Base-by-base conservation (phyloP, 1,140 invertebrate species). In the Rhopalosiphum maidis region DNA sequence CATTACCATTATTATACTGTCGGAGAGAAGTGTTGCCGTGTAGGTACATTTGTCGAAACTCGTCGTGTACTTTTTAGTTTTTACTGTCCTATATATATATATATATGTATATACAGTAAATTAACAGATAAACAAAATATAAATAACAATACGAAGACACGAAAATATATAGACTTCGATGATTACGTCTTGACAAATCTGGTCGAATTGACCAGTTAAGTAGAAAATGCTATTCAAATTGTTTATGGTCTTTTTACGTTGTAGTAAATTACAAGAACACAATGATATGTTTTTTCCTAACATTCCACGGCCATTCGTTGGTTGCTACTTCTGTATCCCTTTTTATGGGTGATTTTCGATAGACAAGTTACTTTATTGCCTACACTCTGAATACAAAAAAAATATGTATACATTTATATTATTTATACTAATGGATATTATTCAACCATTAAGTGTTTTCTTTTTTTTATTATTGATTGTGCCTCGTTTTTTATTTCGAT, bases 341-440 rank as follows among this genome's bases (percentile, higher is more conserved):
- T 89, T 89, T 89, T 89, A 89, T 89, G 88, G 88, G n/a, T 35
- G 88, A 89, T 89, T 89, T 23, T 89, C 88, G 35, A 89, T 89
- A 55, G 88, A 89, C 88, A 21, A 55, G 88, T 89, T 89, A 89
- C 48, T 89, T 89, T 89, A 89, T 89, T 89, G 51, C 88, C 88
- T 89, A 54, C 7, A 37, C 35, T 77, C 60, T 25, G 87, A 54
- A n/a, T 37, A 55, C 88, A 89, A 55, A 35, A 89, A 87, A 46
- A 46, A 51, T 18, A 51, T 35, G 37, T 55, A 89, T 25, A 55
- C 9, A 37, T 25, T 37, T 89, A 55, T 54, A 55, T 25, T 89
- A 89, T 55, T 89, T 41, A 55, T 54, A 55, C 51, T 89, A 89
- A 89, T 89, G 88, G 88, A 89, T 37, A 55, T 89, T 51, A 37